Conservation (phyloP, 2,113 vertebrate genomes). For the Brachyhypopomus occidentalis region DNA sequence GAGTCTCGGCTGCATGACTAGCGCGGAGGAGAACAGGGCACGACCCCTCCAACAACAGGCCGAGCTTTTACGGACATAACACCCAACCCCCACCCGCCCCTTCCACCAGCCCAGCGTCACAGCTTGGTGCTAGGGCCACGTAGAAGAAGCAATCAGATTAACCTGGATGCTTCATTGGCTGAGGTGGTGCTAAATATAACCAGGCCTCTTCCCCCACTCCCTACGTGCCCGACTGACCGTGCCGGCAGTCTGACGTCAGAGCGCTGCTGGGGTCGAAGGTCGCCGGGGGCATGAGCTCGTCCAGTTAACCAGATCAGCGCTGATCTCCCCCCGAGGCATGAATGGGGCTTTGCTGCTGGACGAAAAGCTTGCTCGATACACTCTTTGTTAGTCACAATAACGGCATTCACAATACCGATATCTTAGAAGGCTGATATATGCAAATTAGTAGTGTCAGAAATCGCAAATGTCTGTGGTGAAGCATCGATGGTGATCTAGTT, state of each 20-base stretch:
- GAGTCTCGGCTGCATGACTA: constrained; percentile 3
- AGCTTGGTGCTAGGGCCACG: constrained; percentile 42
- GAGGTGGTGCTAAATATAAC: constrained; percentile 39
- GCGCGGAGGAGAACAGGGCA: background rate
- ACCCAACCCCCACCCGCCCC: constrained; percentile 34
- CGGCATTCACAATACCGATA: too few relatives aligned
- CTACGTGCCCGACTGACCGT: constrained; percentile 20
- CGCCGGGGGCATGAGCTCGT: background rate
- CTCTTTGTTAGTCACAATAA: too few relatives aligned
- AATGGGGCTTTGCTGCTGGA: too few relatives aligned
- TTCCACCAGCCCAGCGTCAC: background rate
- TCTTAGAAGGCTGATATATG: too few relatives aligned
- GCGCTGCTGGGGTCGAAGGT: constrained; percentile 14
- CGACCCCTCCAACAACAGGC: background rate
- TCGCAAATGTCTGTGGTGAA: too few relatives aligned
- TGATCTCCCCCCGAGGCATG: background rate
- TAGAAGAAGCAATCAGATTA: constrained; percentile 44
- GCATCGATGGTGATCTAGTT: too few relatives aligned
- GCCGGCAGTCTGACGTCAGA: constrained; percentile 45
- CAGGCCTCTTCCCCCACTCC: background rate
- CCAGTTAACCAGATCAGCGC: constrained; percentile 24
- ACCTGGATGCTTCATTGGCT: constrained; percentile 9
- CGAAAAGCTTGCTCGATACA: too few relatives aligned
- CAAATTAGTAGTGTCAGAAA: too few relatives aligned
- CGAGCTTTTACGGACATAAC: constrained; percentile 9